Percentiles rank a stretch among this genome's conserved stretches.
These are phyloP conservation scores for Clarias magur DNA, from an alignment of 2,113 vertebrate species.

Conservation along the genomic window DNA sequence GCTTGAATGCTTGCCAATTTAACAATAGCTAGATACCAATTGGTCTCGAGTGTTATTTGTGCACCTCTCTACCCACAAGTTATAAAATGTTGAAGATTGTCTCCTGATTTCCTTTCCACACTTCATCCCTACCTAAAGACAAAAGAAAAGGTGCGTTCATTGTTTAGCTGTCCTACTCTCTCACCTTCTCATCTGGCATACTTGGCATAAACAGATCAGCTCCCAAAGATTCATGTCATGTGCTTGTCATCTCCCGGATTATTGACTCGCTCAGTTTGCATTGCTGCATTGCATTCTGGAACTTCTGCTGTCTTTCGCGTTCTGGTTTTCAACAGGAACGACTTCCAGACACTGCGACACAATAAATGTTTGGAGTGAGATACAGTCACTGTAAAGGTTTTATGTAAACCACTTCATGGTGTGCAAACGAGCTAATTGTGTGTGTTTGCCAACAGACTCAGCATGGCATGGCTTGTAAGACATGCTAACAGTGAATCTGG, in stretches of 20 bases:
- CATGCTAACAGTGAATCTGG: not conserved
- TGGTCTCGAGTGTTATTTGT: not conserved
- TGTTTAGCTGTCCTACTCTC: not conserved
- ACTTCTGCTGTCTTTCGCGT: not conserved
- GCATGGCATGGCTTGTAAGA: not conserved
- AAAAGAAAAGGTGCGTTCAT: not conserved
- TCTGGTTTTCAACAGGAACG: not conserved
- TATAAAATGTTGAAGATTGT: not conserved
- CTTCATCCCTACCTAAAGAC: not conserved
- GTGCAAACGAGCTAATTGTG: not conserved
- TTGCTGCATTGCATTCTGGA: not conserved
- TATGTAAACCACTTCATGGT: conserved; percentile 14
- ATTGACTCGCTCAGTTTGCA: not conserved
- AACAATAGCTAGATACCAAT: not conserved
- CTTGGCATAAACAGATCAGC: not conserved
- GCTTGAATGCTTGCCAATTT: too few relatives aligned
- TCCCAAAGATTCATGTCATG: not conserved
- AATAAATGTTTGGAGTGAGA: not conserved
- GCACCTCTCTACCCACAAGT: not conserved
- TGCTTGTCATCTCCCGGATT: not conserved
- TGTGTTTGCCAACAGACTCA: not conserved
- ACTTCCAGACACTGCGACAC: not conserved
- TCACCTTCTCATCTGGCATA: not conserved
- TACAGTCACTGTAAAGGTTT: not conserved
- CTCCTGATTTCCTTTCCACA: not conserved